These are phyloP conservation scores for Chlamydotis undulata DNA, from an alignment of 2,113 vertebrate genomes.

Conservation along the genomic window DNA sequence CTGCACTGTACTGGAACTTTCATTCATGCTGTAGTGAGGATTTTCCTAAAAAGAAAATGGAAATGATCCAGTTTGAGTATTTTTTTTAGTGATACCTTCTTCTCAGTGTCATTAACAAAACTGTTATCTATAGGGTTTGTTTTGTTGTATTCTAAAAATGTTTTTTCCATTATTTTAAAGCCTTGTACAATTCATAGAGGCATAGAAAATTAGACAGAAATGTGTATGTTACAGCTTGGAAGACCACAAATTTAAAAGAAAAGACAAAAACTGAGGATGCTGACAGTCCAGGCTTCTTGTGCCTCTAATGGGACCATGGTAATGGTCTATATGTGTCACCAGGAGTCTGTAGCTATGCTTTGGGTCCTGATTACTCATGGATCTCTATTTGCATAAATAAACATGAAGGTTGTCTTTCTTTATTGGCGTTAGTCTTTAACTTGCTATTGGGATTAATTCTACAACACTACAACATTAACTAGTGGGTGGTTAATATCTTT, in stretches of 20 bases:
- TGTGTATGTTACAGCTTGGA: not conserved
- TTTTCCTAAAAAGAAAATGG: not conserved
- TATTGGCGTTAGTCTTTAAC: not conserved
- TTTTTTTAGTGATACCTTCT: not conserved
- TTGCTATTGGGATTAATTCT: not conserved
- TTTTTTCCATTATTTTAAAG: not conserved
- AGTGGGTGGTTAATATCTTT: not conserved
- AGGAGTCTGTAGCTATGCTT: not conserved
- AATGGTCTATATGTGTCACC: not conserved
- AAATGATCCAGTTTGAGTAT: rapidly evolving
- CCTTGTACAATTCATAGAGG: not conserved
- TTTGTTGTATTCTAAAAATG: not conserved
- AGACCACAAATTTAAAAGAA: not conserved
- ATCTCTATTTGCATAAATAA: not conserved
- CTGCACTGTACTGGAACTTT: not conserved
- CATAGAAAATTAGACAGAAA: not conserved
- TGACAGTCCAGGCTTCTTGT: not conserved
- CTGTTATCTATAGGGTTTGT: not conserved
- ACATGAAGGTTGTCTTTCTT: not conserved
- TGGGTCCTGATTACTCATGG: not conserved
- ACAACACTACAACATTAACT: not conserved
- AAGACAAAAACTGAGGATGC: not conserved
- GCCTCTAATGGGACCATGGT: not conserved
- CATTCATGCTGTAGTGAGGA: not conserved
- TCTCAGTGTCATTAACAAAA: not conserved